Evolutionary conservation across 2,113 vertebrate species (phyloP).

Genomic region (Montifringilla adamsi): DNA sequence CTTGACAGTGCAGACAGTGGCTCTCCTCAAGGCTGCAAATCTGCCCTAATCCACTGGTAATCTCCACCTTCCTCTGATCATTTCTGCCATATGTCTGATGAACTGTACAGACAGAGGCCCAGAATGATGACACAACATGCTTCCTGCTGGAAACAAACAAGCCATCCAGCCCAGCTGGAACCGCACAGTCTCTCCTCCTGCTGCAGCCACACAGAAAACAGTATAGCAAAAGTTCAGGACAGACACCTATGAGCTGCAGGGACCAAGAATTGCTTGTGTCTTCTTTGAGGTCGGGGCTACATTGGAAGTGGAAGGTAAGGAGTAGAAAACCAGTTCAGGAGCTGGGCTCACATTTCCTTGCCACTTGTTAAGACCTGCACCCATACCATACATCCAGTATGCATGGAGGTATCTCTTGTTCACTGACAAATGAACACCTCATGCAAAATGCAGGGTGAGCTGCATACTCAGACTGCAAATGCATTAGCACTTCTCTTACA

Average conservation of each 20-base stretch:
- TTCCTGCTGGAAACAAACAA: background rate
- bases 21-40: background rate
- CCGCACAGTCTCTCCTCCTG: background rate
- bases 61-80: constrained; percentile 33
- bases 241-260: background rate
- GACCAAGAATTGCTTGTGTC: background rate
- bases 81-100: constrained; percentile 50
- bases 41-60: constrained; percentile 39
- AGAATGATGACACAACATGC: background rate
- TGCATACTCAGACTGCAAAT: background rate
- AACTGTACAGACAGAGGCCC: background rate
- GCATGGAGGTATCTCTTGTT: background rate
- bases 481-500: background rate
- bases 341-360: background rate
- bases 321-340: background rate
- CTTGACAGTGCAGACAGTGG: background rate
- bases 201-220: background rate
- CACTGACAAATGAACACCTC: background rate
- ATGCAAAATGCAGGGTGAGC: background rate
- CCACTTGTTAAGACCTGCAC: background rate
- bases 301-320: background rate
- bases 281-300: background rate
- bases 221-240: background rate
- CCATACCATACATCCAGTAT: background rate
- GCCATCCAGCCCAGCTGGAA: background rate